These are phyloP conservation scores for Crotalus helleri DNA, from an alignment of 2,113 vertebrate genomes.

Conservation along the genomic window DNA sequence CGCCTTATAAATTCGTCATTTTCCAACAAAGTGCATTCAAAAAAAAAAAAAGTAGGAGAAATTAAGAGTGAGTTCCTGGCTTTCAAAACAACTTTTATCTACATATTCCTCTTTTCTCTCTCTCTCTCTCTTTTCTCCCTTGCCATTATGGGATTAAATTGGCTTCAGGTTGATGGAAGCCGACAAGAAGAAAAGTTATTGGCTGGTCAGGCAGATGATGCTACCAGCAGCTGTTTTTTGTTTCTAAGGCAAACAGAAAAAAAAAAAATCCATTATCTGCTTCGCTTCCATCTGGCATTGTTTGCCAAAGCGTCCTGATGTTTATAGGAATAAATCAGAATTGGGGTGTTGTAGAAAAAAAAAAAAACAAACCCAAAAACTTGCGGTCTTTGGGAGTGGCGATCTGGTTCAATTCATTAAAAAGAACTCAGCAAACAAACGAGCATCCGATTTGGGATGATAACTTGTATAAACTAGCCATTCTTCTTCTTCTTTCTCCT, in stretches of 20 bases:
- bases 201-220: slow-evolving; percentile 31
- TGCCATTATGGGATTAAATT: slow-evolving; percentile 11
- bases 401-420: not conserved
- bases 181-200: slow-evolving; percentile 38
- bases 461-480: not conserved
- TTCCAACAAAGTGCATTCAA: not conserved
- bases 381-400: not conserved
- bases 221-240: slow-evolving; percentile 51
- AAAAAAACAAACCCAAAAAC: not conserved
- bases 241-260: slow-evolving; percentile 62
- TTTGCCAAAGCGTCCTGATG: slow-evolving; percentile 59
- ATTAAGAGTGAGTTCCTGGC: slow-evolving; percentile 5
- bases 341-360: slow-evolving; percentile 36
- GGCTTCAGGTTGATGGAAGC: slow-evolving; percentile 20
- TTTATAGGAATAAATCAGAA: slow-evolving; percentile 51
- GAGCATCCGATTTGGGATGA: accelerated
- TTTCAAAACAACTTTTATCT: slow-evolving; percentile 20
- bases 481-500: not conserved
- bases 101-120: not conserved
- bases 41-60: not conserved
- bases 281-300: slow-evolving; percentile 60
- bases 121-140: not conserved
- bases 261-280: slow-evolving; percentile 48
- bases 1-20: not conserved
- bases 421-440: not conserved